A percentile compares a stretch with the other conserved stretches of the same genome.
These are phyloP conservation scores for Callinectes sapidus DNA, from an alignment of 2,888 invertebrate species.

Conservation along the genomic window DNA sequence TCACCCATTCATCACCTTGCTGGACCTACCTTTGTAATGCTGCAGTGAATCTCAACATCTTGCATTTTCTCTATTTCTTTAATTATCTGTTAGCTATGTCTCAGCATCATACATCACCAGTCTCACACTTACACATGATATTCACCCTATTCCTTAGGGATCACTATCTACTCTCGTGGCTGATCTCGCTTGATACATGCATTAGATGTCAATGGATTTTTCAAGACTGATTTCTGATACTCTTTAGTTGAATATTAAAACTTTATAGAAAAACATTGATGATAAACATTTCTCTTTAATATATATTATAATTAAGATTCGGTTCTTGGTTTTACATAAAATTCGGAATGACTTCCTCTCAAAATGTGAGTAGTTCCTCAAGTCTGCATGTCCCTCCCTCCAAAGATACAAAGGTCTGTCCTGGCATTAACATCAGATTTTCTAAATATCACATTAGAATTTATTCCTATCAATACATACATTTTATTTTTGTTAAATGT, in stretches of 20 bases:
- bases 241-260: neutral
- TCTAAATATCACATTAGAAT: neutral
- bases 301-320: neutral
- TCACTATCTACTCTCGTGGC: neutral
- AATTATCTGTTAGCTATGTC: no score
- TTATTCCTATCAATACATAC: neutral
- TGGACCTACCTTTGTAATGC: no score
- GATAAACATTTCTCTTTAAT: neutral
- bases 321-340: neutral
- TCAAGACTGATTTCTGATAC: neutral
- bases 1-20: no score
- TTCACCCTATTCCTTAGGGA: no score
- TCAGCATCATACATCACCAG: no score
- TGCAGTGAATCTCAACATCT: no score
- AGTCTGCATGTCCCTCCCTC: constrained; percentile 7
- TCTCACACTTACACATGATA: no score
- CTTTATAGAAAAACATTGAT: constrained; percentile 23
- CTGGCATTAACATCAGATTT: neutral
- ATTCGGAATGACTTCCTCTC: neutral
- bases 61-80: no score
- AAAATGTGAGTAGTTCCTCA: neutral
- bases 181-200: neutral
- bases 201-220: neutral
- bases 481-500: neutral
- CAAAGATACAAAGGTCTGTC: neutral